Evolutionary conservation across 2,888 invertebrate genomes (phyloP).

Genomic region (Pseudoips prasinana): DNA sequence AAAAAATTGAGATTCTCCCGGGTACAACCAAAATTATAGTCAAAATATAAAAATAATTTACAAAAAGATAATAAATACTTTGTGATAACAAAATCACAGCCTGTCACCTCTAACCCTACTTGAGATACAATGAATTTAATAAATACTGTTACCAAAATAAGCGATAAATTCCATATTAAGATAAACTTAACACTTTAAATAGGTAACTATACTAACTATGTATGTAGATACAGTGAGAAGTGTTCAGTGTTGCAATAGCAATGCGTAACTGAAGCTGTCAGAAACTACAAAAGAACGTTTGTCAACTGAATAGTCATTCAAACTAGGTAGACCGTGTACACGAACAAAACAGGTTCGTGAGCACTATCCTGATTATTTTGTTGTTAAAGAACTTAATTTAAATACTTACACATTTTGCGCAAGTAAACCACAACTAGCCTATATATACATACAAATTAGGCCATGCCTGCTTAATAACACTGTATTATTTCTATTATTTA

Average conservation of each 20-base stretch:
- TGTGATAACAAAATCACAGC: constrained; percentile 50
- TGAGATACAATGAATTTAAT: constrained; percentile 67
- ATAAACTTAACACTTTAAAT: no score
- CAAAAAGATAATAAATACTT: constrained; percentile 49
- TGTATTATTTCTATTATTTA: no score
- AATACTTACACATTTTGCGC: no score
- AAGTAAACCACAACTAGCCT: no score
- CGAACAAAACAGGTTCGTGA: constrained; percentile 23
- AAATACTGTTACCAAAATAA: constrained; percentile 59
- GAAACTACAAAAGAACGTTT: constrained; percentile 26
- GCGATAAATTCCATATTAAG: no score
- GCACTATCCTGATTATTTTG: constrained; percentile 24
- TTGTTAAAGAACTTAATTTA: constrained; percentile 22
- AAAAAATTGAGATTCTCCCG: constrained; percentile 15
- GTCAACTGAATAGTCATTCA: constrained; percentile 41
- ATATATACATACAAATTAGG: no score
- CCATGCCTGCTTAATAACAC: no score
- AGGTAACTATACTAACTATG: no score
- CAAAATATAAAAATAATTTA: constrained; percentile 49
- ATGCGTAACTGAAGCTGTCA: constrained; percentile 18
- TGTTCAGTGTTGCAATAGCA: constrained; percentile 1
- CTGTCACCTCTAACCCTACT: constrained; percentile 51
- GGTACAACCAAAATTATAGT: constrained; percentile 7
- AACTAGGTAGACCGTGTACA: constrained; percentile 42
- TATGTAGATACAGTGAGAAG: no score